Conservation (phyloP, 2,113 vertebrate genomes). For the Myotis lucifugus region DNA sequence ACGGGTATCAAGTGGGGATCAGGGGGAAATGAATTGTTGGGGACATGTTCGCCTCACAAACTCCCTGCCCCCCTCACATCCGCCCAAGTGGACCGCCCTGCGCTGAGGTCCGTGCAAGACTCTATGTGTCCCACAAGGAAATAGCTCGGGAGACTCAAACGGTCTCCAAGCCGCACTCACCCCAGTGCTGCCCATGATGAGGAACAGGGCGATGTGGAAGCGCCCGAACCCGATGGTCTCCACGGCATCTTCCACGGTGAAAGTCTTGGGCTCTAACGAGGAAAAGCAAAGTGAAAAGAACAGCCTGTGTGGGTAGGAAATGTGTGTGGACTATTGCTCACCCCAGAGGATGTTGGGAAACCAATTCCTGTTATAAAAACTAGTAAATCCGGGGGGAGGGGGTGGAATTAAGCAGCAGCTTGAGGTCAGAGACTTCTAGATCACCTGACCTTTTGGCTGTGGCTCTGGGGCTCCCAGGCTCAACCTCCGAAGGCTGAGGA, state of each 20-base stretch:
- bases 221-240: conserved; percentile 94
- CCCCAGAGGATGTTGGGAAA: neutral
- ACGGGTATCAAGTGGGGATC: neutral
- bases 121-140: neutral
- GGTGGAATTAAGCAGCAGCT: neutral
- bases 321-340: neutral
- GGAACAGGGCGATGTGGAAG: conserved; percentile 93
- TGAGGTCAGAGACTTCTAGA: accelerated
- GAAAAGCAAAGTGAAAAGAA: neutral
- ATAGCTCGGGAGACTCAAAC: accelerated
- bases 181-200: conserved; percentile 95
- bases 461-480: conserved; percentile 52
- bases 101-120: neutral
- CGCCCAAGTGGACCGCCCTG: neutral
- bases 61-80: neutral
- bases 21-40: neutral
- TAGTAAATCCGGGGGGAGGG: neutral
- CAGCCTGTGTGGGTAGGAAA: too few relatives aligned
- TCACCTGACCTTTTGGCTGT: conserved; percentile 74
- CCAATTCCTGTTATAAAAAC: neutral
- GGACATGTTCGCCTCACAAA: neutral
- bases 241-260: conserved; percentile 94
- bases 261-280: conserved; percentile 85
- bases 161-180: conserved; percentile 81
- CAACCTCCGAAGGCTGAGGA: conserved; percentile 78